These are phyloP conservation scores for Mercenaria mercenaria DNA, from an alignment of 1,140 invertebrate species.

Conservation along the genomic window DNA sequence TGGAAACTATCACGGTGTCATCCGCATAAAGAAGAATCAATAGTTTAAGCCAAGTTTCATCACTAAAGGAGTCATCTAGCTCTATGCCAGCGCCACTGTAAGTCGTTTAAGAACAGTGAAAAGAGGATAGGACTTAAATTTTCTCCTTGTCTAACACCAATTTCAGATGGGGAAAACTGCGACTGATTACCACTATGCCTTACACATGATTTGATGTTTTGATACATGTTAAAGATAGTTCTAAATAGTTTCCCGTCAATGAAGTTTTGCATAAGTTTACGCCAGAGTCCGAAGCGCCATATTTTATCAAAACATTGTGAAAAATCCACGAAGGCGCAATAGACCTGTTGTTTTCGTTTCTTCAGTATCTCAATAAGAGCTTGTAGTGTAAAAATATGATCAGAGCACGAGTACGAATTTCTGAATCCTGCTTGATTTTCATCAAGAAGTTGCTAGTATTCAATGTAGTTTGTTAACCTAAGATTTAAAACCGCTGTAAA, in stretches of 20 bases:
- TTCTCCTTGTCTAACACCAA: constrained; percentile 57
- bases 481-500: constrained; percentile 5
- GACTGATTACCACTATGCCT: neutral
- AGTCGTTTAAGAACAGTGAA: constrained; percentile 48
- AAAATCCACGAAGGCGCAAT: constrained; percentile 11
- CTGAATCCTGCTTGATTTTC: no score
- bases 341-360: constrained; percentile 33
- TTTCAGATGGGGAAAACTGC: neutral
- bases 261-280: neutral
- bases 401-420: neutral
- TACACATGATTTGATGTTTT: neutral
- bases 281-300: neutral
- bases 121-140: constrained; percentile 58
- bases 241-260: constrained; percentile 3
- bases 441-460: neutral
- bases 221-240: constrained; percentile 27
- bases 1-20: constrained; percentile 12
- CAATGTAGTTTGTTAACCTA: neutral
- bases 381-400: constrained; percentile 36
- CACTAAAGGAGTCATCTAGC: no score
- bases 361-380: constrained; percentile 19
- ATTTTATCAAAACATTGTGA: constrained; percentile 37
- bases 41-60: constrained; percentile 24
- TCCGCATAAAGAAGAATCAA: constrained; percentile 20
- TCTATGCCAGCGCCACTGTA: neutral